Percentiles rank a stretch among this genome's conserved stretches.
Evolutionary conservation across 2,797 vertebrate genomes (phyloP).

Genomic region (Lepus oiostolus): DNA sequence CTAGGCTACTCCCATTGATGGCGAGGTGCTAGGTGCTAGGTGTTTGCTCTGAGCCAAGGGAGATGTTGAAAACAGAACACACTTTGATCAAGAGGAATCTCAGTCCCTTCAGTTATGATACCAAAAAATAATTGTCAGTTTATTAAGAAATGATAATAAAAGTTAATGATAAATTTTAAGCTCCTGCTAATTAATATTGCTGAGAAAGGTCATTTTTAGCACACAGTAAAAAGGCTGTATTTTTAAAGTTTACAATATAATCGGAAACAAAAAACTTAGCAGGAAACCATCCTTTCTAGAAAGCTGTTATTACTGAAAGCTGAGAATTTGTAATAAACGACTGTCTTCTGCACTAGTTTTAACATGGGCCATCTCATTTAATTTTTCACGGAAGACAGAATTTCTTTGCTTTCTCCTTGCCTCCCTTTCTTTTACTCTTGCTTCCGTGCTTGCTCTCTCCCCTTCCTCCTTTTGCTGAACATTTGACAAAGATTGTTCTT

Average conservation of each 20-base stretch:
- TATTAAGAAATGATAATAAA: constrained; percentile 13
- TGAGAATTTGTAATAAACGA: background rate
- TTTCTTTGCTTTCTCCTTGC: background rate
- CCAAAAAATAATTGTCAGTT: background rate
- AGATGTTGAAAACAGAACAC: background rate
- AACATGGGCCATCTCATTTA: background rate
- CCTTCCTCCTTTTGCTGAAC: background rate
- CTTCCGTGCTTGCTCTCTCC: background rate
- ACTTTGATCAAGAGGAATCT: background rate
- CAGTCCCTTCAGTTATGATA: background rate
- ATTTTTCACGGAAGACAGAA: background rate
- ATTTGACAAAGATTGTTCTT: background rate
- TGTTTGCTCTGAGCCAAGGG: background rate
- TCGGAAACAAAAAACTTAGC: background rate
- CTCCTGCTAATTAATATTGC: background rate
- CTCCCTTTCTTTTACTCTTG: background rate
- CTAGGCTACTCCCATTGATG: background rate
- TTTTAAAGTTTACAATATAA: background rate
- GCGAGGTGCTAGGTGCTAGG: background rate
- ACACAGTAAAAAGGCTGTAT: background rate
- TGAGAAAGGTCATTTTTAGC: background rate
- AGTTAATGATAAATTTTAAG: background rate
- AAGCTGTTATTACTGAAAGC: background rate
- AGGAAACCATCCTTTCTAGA: background rate
- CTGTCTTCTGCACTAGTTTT: background rate